Evolutionary conservation across 2,888 invertebrate genomes (phyloP).

Genomic region (Helleia helle): DNA sequence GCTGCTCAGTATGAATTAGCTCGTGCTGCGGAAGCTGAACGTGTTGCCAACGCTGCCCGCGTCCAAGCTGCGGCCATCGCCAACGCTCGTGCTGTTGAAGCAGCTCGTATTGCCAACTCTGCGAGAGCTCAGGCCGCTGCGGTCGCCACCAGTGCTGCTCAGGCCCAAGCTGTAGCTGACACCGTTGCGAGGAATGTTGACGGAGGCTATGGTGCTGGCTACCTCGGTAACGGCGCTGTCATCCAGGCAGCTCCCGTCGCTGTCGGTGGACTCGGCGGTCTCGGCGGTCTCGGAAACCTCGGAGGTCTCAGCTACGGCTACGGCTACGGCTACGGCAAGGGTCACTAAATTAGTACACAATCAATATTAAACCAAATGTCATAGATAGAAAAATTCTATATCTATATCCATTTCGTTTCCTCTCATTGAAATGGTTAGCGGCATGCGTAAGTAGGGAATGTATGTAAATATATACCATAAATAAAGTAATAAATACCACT

Average conservation of each 20-base stretch:
- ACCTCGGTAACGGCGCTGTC: conserved; percentile 26
- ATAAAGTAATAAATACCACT: conserved; percentile 20
- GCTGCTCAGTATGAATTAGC: conserved; percentile 41
- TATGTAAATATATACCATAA: conserved; percentile 30
- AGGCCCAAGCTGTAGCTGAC: conserved; percentile 52
- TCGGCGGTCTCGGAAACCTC: conserved; percentile 6
- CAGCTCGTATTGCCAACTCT: conserved; percentile 56
- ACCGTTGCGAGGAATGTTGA: conserved; percentile 49
- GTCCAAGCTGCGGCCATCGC: conserved; percentile 58
- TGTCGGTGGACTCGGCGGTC: conserved; percentile 16
- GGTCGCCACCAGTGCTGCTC: conserved; percentile 45
- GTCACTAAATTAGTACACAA: conserved; percentile 24
- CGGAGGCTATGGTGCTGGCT: conserved; percentile 44
- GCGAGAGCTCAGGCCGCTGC: conserved; percentile 46
- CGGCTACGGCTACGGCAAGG: conserved; percentile 25
- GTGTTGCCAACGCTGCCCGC: conserved; percentile 56
- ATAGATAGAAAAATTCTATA: conserved; percentile 36
- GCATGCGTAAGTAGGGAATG: conserved; percentile 44
- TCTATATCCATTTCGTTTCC: conserved; percentile 55
- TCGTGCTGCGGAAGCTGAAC: conserved; percentile 46
- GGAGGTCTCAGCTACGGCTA: conserved; percentile 23
- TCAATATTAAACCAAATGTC: conserved; percentile 13
- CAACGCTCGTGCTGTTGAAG: conserved; percentile 58
- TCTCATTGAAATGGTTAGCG: conserved; percentile 53
- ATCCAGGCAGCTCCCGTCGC: conserved; percentile 20